Evolutionary conservation across 2,797 vertebrate species (phyloP).

Genomic region (Pithecia hirsuta): DNA sequence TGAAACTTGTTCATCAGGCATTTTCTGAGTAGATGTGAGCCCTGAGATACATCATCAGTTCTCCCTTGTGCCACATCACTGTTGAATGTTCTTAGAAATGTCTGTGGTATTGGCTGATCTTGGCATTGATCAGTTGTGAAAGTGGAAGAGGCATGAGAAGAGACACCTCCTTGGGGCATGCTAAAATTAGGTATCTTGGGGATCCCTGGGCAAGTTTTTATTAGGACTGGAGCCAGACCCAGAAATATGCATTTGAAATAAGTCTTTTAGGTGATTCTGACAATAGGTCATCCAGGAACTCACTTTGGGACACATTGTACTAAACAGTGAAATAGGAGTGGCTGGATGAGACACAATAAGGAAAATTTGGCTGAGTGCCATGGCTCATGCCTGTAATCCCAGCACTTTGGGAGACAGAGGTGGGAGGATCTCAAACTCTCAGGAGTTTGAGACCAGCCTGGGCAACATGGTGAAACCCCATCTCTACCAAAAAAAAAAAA

Average conservation of each 20-base stretch:
- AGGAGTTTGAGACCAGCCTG: background rate
- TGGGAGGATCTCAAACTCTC: background rate
- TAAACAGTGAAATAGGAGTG: background rate
- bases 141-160: background rate
- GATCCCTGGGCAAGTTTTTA: background rate
- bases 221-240: background rate
- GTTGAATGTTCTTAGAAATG: background rate
- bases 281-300: background rate
- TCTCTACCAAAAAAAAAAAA: background rate
- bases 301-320: background rate
- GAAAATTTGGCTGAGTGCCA: background rate
- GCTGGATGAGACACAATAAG: background rate
- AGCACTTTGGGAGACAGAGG: background rate
- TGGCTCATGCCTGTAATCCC: background rate
- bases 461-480: background rate
- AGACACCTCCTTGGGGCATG: background rate
- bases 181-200: background rate
- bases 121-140: background rate
- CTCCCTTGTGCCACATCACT: background rate
- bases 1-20: background rate
- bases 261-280: background rate
- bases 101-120: background rate
- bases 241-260: background rate
- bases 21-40: background rate
- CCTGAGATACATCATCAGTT: background rate